phyloP scores from a whole-genome alignment of 2,888 invertebrate species.

The Rapana venosa region DNA sequence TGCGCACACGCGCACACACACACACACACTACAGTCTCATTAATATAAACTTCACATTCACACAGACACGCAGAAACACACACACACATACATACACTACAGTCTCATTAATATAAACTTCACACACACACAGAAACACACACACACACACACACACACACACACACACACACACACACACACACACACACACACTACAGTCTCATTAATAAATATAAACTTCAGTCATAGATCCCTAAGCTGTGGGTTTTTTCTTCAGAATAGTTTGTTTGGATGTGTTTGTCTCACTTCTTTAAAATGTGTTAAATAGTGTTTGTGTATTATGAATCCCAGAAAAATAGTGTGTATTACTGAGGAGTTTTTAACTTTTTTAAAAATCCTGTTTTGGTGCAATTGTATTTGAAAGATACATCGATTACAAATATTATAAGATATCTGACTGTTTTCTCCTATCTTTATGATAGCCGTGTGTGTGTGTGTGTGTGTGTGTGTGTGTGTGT shows the following conservation, averaged over 20 bases:
- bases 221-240: too few species aligned
- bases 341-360: too few species aligned
- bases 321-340: too few species aligned
- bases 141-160: conserved; percentile 31
- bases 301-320: too few species aligned
- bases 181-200: neutral
- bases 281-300: too few species aligned
- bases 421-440: neutral
- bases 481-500: conserved; percentile 42
- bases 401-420: neutral
- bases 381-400: neutral
- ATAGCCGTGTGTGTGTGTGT: conserved; percentile 25
- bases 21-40: conserved; percentile 2
- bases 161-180: conserved; percentile 34
- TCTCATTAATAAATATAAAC: neutral
- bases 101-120: too few species aligned
- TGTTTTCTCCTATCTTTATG: neutral
- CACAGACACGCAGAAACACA: too few species aligned
- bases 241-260: too few species aligned
- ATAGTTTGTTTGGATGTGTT: too few species aligned
- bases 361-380: neutral
- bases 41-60: too few species aligned
- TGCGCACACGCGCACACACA: conserved; percentile 11
- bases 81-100: too few species aligned
- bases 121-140: neutral